These are phyloP conservation scores for Syrphus vitripennis DNA, from an alignment of 2,888 invertebrate species.

Conservation along the genomic window DNA sequence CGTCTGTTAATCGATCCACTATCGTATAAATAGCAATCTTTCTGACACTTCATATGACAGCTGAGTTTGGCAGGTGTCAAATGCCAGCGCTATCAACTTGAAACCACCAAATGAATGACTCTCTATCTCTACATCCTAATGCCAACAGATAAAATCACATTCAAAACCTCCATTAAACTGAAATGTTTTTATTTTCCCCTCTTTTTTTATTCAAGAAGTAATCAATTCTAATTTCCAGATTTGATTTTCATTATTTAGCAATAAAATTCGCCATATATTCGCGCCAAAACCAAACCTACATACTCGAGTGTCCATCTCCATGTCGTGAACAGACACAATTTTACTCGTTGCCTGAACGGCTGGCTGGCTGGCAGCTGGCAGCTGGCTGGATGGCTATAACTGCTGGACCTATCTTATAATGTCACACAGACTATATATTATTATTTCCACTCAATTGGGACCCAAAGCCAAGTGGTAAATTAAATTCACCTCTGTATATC, in stretches of 20 bases:
- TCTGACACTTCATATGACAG: no score
- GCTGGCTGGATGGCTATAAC: no score
- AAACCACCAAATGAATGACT: no score
- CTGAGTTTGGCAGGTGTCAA: no score
- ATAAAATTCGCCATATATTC: background rate
- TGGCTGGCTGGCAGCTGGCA: no score
- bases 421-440: constrained; percentile 1
- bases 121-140: background rate
- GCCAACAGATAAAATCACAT: background rate
- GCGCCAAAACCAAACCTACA: background rate
- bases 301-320: background rate
- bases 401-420: background rate
- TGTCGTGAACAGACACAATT: background rate
- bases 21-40: no score
- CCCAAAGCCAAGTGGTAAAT: constrained; percentile 67
- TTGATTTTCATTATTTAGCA: constrained; percentile 50
- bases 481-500: constrained; percentile 65
- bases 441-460: constrained; percentile 62
- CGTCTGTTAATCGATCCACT: no score
- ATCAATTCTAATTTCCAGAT: constrained; percentile 45
- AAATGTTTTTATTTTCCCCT: background rate
- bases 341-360: background rate
- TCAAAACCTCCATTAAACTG: background rate
- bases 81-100: no score
- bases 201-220: background rate